Evolutionary conservation across 2,113 vertebrate genomes (phyloP), one percentile per base, ranked within the genome.

Genomic region (Numida meleagris): DNA sequence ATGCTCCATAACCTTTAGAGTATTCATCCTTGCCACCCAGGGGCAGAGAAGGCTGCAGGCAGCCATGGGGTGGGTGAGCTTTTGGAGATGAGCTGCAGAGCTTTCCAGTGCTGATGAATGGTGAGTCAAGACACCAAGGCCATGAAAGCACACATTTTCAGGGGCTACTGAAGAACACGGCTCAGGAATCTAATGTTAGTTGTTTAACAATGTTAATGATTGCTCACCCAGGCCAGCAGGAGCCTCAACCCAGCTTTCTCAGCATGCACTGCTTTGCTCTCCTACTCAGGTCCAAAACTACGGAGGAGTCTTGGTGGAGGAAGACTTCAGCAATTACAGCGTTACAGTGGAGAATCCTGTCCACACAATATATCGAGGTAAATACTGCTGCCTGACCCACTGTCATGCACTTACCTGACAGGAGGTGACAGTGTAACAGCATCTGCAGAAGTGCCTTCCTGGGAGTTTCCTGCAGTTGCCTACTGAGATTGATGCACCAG

Each of bases 241-340:
- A 61, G 65, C 59, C 75, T 38, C 66, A 55, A 13, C 46, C 45
- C 51, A 13, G 27, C 36, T 50, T 34, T 25, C 70, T 84, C 87
- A 78, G 43, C 4, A 1, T 45, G 71, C 9, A 0, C 38, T 85
- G 79, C 86, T 78, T 58, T 86, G 62, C 43, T 75, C 14, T 76
- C 9, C 53, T 70, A 0, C 58, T 14, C 93, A 99, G 99, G 99
- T 98, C 65, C 98, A 97, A 90, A 97, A 45, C 17, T 97, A 96
- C 13, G 98, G 98, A 23, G 99, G 99, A 38, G 98, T 99, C 80
- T 94, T 99, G 86, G 98, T 96, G 51, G 98, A 99, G 79, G 98
- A 99, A 36, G 99, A 99, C 95, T 98, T 99, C 96, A 98, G 88
- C 95, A 99, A 99, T 94, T 99, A 99, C 97, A 99, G 98, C 12